These are phyloP conservation scores for Hemitrygon akajei DNA, from an alignment of 2,797 vertebrate species.

Conservation along the genomic window DNA sequence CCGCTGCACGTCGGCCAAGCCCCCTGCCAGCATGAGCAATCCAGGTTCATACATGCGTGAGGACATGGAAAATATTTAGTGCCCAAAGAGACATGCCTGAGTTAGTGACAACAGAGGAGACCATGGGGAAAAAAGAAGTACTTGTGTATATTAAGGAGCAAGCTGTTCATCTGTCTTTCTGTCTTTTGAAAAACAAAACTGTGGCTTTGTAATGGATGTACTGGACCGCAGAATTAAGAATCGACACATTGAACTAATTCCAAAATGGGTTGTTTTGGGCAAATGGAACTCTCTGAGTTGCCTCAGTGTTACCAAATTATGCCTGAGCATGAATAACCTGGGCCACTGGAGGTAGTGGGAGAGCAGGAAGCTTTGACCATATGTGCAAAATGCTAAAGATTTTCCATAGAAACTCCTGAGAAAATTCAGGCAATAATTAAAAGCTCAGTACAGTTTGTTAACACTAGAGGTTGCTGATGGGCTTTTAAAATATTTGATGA, in stretches of 20 bases:
- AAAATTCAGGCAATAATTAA: not conserved
- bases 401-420: not conserved
- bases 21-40: not conserved
- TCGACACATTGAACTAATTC: not conserved
- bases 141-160: not conserved
- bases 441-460: not conserved
- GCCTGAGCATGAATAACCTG: not conserved
- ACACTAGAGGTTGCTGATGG: slow-evolving; percentile 23
- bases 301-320: not conserved
- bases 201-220: not conserved
- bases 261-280: not conserved
- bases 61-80: not conserved
- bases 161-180: not conserved
- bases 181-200: not conserved
- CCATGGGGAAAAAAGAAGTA: not conserved
- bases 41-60: not conserved
- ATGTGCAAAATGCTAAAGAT: not conserved
- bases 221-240: not conserved
- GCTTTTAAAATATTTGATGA: not conserved
- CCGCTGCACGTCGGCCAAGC: not conserved
- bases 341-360: not conserved
- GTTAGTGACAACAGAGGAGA: not conserved
- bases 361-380: not conserved
- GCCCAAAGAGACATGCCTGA: not conserved
- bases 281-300: not conserved